Evolutionary conservation across 2,797 vertebrate species (phyloP).

Genomic region (Crenichthys baileyi): DNA sequence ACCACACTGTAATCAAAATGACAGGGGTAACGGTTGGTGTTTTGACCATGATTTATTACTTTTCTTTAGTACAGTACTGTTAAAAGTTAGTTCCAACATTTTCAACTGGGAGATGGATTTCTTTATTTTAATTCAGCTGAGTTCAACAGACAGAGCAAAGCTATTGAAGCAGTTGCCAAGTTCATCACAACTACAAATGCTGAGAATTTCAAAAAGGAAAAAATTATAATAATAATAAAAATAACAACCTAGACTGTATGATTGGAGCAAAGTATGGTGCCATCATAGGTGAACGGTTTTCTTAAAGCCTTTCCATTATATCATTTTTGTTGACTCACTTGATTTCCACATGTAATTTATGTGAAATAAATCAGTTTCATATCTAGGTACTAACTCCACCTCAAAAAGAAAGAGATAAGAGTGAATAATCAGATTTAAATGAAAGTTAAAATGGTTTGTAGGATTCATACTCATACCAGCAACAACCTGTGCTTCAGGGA

Average conservation of each 20-base stretch:
- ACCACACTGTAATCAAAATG: conserved; percentile 51
- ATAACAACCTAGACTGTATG: conserved; percentile 66
- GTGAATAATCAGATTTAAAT: conserved; percentile 73
- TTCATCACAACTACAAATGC: conserved; percentile 82
- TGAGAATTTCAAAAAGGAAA: conserved; percentile 67
- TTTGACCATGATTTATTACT: conserved; percentile 78
- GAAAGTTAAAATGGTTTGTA: conserved; percentile 66
- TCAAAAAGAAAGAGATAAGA: conserved; percentile 58
- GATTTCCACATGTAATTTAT: conserved; percentile 66
- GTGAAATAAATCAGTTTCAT: conserved; percentile 68
- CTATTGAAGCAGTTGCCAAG: conserved; percentile 80
- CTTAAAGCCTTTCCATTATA: conserved; percentile 63
- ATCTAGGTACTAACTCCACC: conserved; percentile 75
- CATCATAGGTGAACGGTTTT: conserved; percentile 59
- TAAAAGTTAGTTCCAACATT: conserved; percentile 85
- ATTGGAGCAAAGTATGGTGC: conserved; percentile 66
- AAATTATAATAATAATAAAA: conserved; percentile 50
- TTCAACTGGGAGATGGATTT: conserved; percentile 78
- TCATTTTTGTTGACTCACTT: conserved; percentile 42
- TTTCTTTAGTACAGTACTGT: conserved; percentile 83
- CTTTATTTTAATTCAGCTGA: conserved; percentile 67
- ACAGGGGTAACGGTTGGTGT: conserved; percentile 51
- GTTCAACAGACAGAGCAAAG: conserved; percentile 81
- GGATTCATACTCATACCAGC: conserved; percentile 59
- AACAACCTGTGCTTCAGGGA: conserved; percentile 56